Conservation (phyloP, 2,888 invertebrate genomes). For the Perithous albicinctus region DNA sequence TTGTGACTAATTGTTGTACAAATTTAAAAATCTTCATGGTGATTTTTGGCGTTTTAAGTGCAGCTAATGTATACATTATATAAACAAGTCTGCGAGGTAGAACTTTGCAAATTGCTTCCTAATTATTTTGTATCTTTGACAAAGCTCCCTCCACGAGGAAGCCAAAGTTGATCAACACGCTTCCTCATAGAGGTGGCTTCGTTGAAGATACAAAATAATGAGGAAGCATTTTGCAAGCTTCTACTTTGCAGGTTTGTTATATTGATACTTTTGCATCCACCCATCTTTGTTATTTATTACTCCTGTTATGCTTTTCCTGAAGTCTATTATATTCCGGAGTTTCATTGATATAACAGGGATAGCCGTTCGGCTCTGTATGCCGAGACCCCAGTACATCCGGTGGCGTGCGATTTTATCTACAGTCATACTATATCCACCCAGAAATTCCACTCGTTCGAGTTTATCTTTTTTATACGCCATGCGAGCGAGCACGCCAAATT, state of each 20-base stretch:
- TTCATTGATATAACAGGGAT: background rate
- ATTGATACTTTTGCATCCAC: background rate
- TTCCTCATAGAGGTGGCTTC: too few relatives aligned
- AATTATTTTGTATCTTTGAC: too few relatives aligned
- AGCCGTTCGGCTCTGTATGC: background rate
- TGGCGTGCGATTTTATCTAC: background rate
- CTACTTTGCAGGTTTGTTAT: background rate
- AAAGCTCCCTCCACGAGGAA: too few relatives aligned
- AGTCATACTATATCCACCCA: background rate
- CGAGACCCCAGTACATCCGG: background rate
- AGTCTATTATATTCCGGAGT: background rate
- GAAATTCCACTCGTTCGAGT: background rate
- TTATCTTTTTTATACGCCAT: slow-evolving; percentile 18
- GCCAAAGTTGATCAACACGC: too few relatives aligned
- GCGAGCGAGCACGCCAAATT: slow-evolving; percentile 27
- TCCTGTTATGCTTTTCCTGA: background rate
- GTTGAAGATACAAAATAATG: background rate
- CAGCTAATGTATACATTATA: too few relatives aligned
- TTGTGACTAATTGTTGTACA: too few relatives aligned
- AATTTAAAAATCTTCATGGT: too few relatives aligned
- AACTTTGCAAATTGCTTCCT: too few relatives aligned
- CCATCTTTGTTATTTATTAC: background rate
- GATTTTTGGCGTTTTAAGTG: too few relatives aligned
- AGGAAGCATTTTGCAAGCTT: background rate
- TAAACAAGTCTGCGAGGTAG: too few relatives aligned